Percentiles rank a stretch among this genome's conserved stretches.
Evolutionary conservation across 2,888 invertebrate genomes (phyloP).

Genomic region (Agapostemon virescens): DNA sequence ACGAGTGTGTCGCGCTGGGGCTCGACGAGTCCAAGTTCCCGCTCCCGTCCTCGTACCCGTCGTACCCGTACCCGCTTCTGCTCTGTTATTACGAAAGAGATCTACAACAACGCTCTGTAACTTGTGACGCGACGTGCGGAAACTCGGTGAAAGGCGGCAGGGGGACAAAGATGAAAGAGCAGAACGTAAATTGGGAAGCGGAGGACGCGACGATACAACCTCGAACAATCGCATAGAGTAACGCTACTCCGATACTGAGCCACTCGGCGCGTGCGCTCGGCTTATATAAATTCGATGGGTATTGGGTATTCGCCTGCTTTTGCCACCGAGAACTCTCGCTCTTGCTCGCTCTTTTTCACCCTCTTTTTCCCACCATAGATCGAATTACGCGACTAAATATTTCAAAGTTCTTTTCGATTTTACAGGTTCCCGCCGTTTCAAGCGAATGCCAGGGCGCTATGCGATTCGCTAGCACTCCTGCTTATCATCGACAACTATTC

Average conservation of each 20-base stretch:
- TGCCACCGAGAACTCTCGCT: too few relatives aligned
- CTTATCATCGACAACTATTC: too few relatives aligned
- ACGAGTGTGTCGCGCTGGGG: not conserved
- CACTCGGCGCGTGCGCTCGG: constrained; percentile 49
- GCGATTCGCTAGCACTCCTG: not conserved
- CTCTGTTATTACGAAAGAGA: constrained; percentile 30
- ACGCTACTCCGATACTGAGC: constrained; percentile 39
- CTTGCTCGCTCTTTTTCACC: not conserved
- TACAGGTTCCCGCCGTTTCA: not conserved
- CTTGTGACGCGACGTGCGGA: not conserved
- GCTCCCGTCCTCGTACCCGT: not conserved
- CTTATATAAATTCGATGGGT: constrained; percentile 54
- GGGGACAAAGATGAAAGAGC: constrained; percentile 7
- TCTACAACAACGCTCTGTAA: constrained; percentile 12
- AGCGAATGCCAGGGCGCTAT: not conserved
- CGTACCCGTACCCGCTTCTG: not conserved
- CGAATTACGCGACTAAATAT: constrained; percentile 10
- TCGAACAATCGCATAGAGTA: not conserved
- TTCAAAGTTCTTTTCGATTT: not conserved
- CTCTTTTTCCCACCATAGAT: not conserved
- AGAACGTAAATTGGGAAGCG: not conserved
- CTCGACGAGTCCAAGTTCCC: not conserved
- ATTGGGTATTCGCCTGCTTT: too few relatives aligned
- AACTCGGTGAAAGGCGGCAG: constrained; percentile 1
- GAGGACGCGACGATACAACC: not conserved